Base-by-base conservation (phyloP, 1,140 invertebrate species). In the Drosophila azteca region DNA sequence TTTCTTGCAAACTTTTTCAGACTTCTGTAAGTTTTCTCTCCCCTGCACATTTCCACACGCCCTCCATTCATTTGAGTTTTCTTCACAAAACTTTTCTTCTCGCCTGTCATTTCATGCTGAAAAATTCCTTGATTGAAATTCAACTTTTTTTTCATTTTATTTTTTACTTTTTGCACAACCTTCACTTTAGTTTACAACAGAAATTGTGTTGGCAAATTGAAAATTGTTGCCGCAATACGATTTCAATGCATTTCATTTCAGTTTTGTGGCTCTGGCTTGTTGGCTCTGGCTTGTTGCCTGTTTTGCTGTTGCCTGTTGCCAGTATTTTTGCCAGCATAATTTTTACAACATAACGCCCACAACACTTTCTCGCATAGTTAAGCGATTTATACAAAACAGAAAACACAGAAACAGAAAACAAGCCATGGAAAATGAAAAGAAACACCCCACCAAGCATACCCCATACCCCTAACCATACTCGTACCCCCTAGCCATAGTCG, bases 311-410 rank as follows among this genome's bases (percentile, higher is more conserved):
- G 41, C 17, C 35, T 71, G 31, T 22, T 44, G 26, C 29, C 22
- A 29, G 39, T 51, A 46, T 63, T 81, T 59, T 61, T 20, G 17
- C 5, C 49, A 70, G 60, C 72, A 71, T 71, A 65, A 54, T 55
- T 62, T 79, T 76, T 62, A 65, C 58, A 63, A 66, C 46, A 54
- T 60, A 76, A 79, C 83, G 83, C 83, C 84, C 77, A 88, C 82
- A 87, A 87, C 76, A 79, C 83, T 87, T 87, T 87, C 83, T 87
- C 83, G 83, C 65, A 81, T 87, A 82, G 74, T 82, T 82, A 62
- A 67, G 61, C 73, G 61, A 53, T 83, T 74, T 82, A 58, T 59
- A 53, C 35, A 22, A 46, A 46, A 29, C 20, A 11, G 8, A 54
- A 63, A 20, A 20, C 17, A 20, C 4, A 26, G 24, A 57, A 55